Evolutionary conservation across 2,888 invertebrate genomes (phyloP), one percentile per base, ranked within the genome.

Genomic region (Merodon equestris): DNA sequence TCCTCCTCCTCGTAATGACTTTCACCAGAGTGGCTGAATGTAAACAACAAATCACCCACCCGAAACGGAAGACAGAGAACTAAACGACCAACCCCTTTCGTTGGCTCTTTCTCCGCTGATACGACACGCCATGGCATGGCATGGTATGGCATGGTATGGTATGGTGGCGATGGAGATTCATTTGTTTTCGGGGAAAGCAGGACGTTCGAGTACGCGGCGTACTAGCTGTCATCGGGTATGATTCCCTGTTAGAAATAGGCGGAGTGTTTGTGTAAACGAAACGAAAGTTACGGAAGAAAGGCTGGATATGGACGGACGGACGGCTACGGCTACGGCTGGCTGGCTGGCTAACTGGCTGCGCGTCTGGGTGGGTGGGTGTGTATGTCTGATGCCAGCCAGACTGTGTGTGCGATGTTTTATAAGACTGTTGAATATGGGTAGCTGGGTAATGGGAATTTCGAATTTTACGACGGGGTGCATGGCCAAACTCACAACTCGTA

Each of bases 231-330:
- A 64, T 66, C 60, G 45, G 34, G 50, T 64, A 79, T 79, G 79
- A 70, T 61, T 60, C 42, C 79, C 79, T 79, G 74, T 64, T 79
- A 60, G 64, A 79, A 79, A 79, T 79, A 79, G 79, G 79, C 79
- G 79, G 79, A 79, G 79, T 79, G 79, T 79, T 74, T 79, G 79
- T 79, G 74, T 64, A 79, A 70, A 74, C 64, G 79, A 74, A n/a
- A 68, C 64, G 70, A 72, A 74, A 70, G 60, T 74, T 64, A 36
- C 60, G 36, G 42, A 64, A 64, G 27, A 27, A 27, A 27, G 27
- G 27, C 27, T 27, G 27, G 27, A 27, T n/a, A 27, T 27, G 27
- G 27, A 2, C 7, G 27, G 27, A 7, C 27, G n/a, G n/a, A n/a
- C n/a, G n/a, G n/a, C n/a, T n/a, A n/a, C 27, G 3, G 27, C 3